These are phyloP conservation scores for Pollachius pollachius DNA, from an alignment of 2,113 vertebrate species.

Conservation along the genomic window DNA sequence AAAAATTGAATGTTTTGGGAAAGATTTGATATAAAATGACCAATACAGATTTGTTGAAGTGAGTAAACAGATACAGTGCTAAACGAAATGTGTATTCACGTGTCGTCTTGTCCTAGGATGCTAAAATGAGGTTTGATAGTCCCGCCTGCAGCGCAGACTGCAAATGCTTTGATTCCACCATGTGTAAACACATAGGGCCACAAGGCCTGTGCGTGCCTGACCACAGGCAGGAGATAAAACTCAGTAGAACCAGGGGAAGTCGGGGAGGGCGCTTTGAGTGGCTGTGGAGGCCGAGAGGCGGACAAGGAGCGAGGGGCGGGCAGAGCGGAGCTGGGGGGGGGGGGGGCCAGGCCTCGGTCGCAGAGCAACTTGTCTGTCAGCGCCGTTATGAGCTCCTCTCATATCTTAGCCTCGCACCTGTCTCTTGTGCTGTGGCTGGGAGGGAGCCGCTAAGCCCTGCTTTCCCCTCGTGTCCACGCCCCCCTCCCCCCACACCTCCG, in stretches of 20 bases:
- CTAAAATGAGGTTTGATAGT: neutral
- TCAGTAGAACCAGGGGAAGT: neutral
- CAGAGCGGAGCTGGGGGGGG: neutral
- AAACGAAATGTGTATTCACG: neutral
- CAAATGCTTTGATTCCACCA: too few relatives aligned
- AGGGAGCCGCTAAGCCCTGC: neutral
- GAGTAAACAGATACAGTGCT: neutral
- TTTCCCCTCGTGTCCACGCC: neutral
- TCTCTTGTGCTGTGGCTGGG: conserved; percentile 40
- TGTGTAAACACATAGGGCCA: too few relatives aligned
- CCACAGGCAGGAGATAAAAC: too few relatives aligned
- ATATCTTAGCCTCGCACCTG: conserved; percentile 67
- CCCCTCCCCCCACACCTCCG: neutral
- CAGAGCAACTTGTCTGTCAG: conserved; percentile 60
- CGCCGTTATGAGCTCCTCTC: conserved; percentile 53
- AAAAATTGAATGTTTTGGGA: conserved; percentile 44
- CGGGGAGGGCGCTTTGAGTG: conserved; percentile 10
- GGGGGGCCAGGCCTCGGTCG: conserved; percentile 25
- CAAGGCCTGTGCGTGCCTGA: too few relatives aligned
- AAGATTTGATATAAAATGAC: conserved; percentile 20
- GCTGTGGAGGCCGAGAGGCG: conserved; percentile 7
- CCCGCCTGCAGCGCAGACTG: neutral
- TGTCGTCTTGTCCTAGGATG: neutral
- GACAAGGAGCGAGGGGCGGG: neutral
- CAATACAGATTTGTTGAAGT: neutral